A percentile compares a stretch with the other conserved stretches of the same genome.
These are phyloP conservation scores for Plodia interpunctella DNA, from an alignment of 1,140 invertebrate genomes.

Conservation along the genomic window DNA sequence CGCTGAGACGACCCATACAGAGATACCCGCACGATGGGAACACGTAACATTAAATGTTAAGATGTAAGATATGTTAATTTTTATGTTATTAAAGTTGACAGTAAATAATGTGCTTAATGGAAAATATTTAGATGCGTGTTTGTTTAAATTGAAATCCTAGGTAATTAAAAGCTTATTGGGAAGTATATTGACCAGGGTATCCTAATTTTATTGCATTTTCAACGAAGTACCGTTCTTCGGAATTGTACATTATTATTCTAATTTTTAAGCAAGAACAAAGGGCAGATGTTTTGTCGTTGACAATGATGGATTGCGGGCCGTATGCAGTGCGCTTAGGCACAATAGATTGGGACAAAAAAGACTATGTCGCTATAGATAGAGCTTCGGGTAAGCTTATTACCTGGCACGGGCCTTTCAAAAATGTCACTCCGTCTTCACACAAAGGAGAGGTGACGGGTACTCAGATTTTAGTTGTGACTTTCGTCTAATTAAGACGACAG, in stretches of 20 bases:
- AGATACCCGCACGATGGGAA: constrained; percentile 19
- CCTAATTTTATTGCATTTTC: background rate
- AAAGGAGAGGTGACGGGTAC: constrained; percentile 24
- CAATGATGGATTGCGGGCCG: constrained; percentile 57
- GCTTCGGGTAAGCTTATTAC: constrained; percentile 42
- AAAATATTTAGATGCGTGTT: constrained; percentile 19
- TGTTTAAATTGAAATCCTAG: constrained; percentile 20
- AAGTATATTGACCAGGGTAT: constrained; percentile 5
- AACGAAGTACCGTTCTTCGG: constrained; percentile 8
- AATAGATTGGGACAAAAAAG: constrained; percentile 52
- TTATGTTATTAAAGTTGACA: constrained; percentile 28
- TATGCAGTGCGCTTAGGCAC: constrained; percentile 37
- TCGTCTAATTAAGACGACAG: constrained; percentile 30
- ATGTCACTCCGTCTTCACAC: constrained; percentile 42
- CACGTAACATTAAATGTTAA: constrained; percentile 35
- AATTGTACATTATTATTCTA: constrained; percentile 53
- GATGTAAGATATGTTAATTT: constrained; percentile 55
- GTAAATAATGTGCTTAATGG: constrained; percentile 31
- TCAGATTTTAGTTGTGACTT: constrained; percentile 38
- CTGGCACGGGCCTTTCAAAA: constrained; percentile 53
- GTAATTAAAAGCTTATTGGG: background rate
- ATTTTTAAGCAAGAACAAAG: constrained; percentile 70
- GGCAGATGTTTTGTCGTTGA: constrained; percentile 51
- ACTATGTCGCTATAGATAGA: background rate
- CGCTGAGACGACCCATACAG: constrained; percentile 23